Conservation (phyloP, 2,888 invertebrate species). For the Drosophila mimetica region DNA sequence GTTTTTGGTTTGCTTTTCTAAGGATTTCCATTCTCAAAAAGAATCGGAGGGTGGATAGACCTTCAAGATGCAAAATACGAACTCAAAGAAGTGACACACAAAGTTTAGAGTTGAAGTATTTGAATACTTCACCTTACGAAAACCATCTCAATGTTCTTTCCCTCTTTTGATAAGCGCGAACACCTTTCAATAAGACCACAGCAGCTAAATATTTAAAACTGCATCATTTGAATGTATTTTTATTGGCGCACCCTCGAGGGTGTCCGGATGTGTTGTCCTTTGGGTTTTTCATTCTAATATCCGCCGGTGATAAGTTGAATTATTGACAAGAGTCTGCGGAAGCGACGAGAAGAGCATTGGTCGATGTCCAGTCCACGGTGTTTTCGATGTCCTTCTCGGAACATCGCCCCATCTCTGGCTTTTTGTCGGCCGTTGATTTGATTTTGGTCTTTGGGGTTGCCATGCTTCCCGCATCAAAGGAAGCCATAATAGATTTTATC, state of each 20-base stretch:
- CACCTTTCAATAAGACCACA: conserved; percentile 64
- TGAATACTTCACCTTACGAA: conserved; percentile 32
- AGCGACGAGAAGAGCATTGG: conserved; percentile 13
- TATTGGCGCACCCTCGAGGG: conserved; percentile 70
- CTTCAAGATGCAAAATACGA: conserved; percentile 56
- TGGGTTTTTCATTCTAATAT: conserved; percentile 80
- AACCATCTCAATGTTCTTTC: conserved; percentile 33
- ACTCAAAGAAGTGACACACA: conserved; percentile 57
- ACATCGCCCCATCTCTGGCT: conserved; percentile 13
- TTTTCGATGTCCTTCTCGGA: conserved; percentile 45
- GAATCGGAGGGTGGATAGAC: conserved; percentile 66
- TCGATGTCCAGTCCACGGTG: conserved; percentile 47
- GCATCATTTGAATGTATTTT: conserved; percentile 73
- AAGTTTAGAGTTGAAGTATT: conserved; percentile 71
- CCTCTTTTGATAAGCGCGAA: conserved; percentile 68
- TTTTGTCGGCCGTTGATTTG: conserved; percentile 58
- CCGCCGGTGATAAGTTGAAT: conserved; percentile 84
- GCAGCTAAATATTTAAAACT: conserved; percentile 13
- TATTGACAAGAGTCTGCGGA: conserved; percentile 70
- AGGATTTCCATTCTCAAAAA: conserved; percentile 56
- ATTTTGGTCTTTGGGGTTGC: conserved; percentile 55
- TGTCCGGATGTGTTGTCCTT: conserved; percentile 79
- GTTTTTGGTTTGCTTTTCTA: conserved; percentile 46
- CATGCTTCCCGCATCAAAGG: conserved; percentile 40
- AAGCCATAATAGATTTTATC: conserved; percentile 70